These are phyloP conservation scores for Drosophila athabasca DNA, from an alignment of 1,140 invertebrate genomes.

Conservation along the genomic window DNA sequence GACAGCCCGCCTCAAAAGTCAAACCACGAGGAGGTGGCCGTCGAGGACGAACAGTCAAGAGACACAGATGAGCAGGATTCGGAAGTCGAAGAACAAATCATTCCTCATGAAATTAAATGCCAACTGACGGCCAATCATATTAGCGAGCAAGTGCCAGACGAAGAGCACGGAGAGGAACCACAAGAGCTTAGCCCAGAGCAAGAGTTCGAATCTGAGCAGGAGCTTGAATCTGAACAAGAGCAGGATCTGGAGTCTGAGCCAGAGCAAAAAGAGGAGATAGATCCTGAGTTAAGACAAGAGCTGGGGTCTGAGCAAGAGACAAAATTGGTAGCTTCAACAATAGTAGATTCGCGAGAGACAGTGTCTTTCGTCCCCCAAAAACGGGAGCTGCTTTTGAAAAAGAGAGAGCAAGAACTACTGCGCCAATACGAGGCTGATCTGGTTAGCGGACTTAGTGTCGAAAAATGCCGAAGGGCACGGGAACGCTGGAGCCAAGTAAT, in stretches of 20 bases:
- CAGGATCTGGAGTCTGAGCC: too few species aligned
- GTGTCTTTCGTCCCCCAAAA: constrained; percentile 1
- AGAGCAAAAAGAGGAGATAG: too few species aligned
- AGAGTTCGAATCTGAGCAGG: too few species aligned
- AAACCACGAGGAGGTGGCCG: background rate
- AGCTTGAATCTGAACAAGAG: too few species aligned
- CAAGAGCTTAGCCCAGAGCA: too few species aligned
- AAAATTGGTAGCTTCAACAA: background rate
- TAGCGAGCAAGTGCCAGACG: too few species aligned
- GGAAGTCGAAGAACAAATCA: background rate
- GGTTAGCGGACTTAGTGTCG: constrained; percentile 40
- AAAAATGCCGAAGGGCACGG: constrained; percentile 49
- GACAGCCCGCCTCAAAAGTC: constrained; percentile 6
- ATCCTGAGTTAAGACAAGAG: background rate
- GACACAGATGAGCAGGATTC: background rate
- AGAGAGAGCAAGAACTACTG: constrained; percentile 49
- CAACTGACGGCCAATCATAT: too few species aligned
- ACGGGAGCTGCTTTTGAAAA: constrained; percentile 34
- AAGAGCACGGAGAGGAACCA: too few species aligned
- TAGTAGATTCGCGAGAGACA: background rate
- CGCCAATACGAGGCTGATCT: constrained; percentile 54
- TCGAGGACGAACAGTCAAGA: constrained; percentile 10
- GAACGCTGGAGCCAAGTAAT: constrained; percentile 44
- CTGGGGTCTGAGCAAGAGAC: background rate
- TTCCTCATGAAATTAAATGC: too few species aligned